Evolutionary conservation across 2,888 invertebrate genomes (phyloP), one percentile per base, ranked within the genome.

Genomic region (Sminthurinus aureus): DNA sequence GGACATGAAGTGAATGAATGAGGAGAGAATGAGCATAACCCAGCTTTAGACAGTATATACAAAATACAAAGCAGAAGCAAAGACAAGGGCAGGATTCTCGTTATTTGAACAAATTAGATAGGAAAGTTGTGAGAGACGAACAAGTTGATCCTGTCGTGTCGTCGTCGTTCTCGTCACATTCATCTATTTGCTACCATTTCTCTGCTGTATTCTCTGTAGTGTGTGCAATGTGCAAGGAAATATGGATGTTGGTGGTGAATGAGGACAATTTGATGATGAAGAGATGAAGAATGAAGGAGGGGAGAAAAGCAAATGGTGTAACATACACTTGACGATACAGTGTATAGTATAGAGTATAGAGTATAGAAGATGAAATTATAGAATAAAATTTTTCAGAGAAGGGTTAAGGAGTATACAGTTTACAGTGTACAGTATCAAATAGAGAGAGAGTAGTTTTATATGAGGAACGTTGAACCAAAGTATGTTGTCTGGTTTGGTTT

Each of bases 91-190:
- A 81, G 76, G 75, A 66, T 67, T 82, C 79, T 79, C 75, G 76
- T 79, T 83, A 81, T 83, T 85, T 83, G 83, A 85, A 85, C 83
- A 85, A 85, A 85, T 85, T 85, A 85, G 81, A 83, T 84, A 81
- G 83, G 83, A 81, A 85, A 85, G 85, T 85, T 83, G 83, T 73
- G 83, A 82, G 82, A 64, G 82, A 81, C 80, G 38, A 38, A 38
- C 3, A 82, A 76, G 81, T 81, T 84, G 84, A 84, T 84, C 84
- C 84, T 80, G 84, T 84, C 79, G 75, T 83, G 76, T 67, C 52
- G 22, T 71, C 9, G 8, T 6, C 24, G 6, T 67, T 20, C 3
- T 11, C n/a, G 11, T 67, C 67, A 20, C n/a, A n/a, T n/a, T n/a
- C n/a, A 38, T 6, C 38, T 38, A 1, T 38, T 22, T 20, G n/a